These are phyloP conservation scores for Xestia ashworthii DNA, from an alignment of 2,888 invertebrate genomes.

Conservation along the genomic window DNA sequence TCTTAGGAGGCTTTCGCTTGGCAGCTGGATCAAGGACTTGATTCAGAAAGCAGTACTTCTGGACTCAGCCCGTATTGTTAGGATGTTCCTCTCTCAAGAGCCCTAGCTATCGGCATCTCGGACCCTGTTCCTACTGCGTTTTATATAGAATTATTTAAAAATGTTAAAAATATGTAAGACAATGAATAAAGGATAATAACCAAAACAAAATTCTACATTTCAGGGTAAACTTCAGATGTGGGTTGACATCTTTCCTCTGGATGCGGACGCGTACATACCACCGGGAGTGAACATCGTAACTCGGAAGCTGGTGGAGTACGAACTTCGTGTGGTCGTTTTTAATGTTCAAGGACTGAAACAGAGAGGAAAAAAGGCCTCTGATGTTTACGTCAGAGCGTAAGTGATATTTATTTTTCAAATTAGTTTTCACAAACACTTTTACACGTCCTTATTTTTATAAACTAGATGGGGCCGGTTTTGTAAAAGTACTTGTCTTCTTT, in stretches of 20 bases:
- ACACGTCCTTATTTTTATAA: too few species aligned
- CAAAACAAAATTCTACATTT: neutral
- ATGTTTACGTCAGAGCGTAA: constrained; percentile 94
- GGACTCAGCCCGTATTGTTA: too few species aligned
- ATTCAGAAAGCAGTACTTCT: too few species aligned
- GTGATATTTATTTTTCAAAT: constrained; percentile 42
- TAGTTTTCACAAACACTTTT: too few species aligned
- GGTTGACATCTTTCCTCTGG: constrained; percentile 95
- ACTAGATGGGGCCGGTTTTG: too few species aligned
- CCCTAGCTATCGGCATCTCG: too few species aligned
- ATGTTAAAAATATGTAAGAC: too few species aligned
- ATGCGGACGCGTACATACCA: constrained; percentile 91
- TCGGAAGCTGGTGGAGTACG: constrained; percentile 92
- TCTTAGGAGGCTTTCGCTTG: too few species aligned
- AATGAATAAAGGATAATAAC: neutral
- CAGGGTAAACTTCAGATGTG: constrained; percentile 97
- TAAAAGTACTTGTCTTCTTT: neutral
- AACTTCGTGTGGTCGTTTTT: constrained; percentile 93
- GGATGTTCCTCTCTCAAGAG: too few species aligned
- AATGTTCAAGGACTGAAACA: constrained; percentile 91
- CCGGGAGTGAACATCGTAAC: constrained; percentile 95
- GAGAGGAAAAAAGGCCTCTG: constrained; percentile 94
- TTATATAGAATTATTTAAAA: too few species aligned
- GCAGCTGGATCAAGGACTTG: too few species aligned
- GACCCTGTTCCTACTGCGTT: too few species aligned